Conservation (phyloP, 2,113 vertebrate species). For the Aptenodytes patagonicus region DNA sequence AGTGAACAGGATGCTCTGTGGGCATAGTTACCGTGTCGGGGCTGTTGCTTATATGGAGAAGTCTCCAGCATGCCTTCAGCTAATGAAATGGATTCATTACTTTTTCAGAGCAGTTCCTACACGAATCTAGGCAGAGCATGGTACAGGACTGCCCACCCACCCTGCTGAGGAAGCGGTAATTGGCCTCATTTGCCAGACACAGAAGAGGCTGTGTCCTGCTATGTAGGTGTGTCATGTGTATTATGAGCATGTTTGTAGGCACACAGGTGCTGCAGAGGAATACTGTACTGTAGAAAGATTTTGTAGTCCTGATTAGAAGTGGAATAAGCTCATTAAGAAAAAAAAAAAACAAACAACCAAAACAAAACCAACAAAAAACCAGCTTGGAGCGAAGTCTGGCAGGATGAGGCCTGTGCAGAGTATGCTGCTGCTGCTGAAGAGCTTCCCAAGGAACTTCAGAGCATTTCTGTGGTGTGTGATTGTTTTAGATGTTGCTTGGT, state of each 20-base stretch:
- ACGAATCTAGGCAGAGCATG: neutral
- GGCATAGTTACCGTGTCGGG: rapidly evolving
- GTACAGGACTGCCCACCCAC: neutral
- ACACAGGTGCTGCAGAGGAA: neutral
- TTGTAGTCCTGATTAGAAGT: neutral
- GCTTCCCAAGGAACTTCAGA: neutral
- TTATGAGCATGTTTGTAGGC: neutral
- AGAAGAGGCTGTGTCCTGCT: neutral
- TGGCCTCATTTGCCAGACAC: neutral
- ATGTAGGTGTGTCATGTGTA: rapidly evolving
- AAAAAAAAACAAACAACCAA: too few relatives aligned
- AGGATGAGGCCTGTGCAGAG: neutral
- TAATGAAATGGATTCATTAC: neutral
- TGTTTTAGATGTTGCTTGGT: neutral
- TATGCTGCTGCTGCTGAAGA: neutral
- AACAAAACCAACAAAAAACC: neutral
- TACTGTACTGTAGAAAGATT: neutral
- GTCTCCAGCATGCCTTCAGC: neutral
- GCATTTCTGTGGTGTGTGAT: neutral
- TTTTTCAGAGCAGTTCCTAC: neutral
- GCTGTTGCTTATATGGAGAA: neutral
- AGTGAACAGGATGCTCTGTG: neutral
- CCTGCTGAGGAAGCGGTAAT: neutral
- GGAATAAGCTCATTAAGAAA: neutral
- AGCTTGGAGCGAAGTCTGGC: neutral